phyloP scores from a whole-genome alignment of 2,113 vertebrate species.

The Oceanodroma tethys region DNA sequence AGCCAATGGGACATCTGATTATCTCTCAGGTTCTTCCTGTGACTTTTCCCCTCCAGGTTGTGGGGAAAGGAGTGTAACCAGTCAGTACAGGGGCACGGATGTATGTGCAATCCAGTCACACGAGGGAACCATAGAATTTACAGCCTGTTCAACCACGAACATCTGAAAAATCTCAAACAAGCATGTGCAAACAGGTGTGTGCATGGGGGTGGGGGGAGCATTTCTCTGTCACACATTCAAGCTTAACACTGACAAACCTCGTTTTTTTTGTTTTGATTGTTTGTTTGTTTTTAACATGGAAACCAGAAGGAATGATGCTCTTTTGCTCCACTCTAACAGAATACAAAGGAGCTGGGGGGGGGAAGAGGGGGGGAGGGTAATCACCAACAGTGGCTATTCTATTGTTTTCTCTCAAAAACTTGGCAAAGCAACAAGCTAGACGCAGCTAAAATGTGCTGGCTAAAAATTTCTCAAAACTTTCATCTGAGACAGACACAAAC shows the following conservation, averaged over 20 bases:
- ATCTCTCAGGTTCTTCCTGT: not conserved
- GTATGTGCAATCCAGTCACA: not conserved
- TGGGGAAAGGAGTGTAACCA: not conserved
- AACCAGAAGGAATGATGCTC: not conserved
- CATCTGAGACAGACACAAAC: slow-evolving; percentile 14
- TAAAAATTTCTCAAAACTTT: slow-evolving; percentile 38
- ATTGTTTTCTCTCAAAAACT: slow-evolving; percentile 44
- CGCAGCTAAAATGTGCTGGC: slow-evolving; percentile 29
- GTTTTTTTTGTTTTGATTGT: not conserved
- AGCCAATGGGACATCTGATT: not conserved
- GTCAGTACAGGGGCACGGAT: not conserved
- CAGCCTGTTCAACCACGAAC: not conserved
- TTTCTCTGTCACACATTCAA: not conserved
- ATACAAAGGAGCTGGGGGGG: not conserved
- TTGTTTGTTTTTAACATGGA: not conserved
- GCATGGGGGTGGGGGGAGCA: rapidly evolving
- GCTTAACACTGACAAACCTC: not conserved
- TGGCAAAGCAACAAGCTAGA: slow-evolving; percentile 45
- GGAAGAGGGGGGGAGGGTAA: not conserved
- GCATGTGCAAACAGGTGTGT: not conserved
- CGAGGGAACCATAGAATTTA: not conserved
- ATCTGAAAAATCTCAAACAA: not conserved
- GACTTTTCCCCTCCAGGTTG: not conserved
- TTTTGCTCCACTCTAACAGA: not conserved
- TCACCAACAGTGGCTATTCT: not conserved